A percentile compares a stretch with the other conserved stretches of the same genome.
Conservation (phyloP, 2,797 vertebrate genomes). For the Microctenopoma stevenorrisi region DNA sequence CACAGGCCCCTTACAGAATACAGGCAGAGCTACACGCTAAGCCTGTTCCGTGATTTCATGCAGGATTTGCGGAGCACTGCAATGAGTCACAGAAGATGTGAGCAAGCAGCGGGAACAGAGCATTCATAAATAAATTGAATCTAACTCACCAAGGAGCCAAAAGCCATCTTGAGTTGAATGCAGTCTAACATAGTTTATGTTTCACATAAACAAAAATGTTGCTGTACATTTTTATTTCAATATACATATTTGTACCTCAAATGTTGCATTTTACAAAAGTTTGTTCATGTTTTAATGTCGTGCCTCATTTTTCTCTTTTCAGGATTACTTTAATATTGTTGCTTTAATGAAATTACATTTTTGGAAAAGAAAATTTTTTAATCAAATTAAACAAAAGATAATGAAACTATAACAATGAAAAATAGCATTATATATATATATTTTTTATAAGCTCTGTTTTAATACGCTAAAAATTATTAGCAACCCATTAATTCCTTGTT, state of each 20-base stretch:
- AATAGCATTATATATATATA: no score
- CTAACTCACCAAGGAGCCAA: conserved; percentile 40
- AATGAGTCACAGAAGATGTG: conserved; percentile 70
- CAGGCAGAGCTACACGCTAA: conserved; percentile 48
- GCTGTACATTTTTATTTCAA: no score
- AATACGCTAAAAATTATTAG: no score
- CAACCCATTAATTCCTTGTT: no score
- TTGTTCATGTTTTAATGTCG: no score
- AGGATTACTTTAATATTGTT: neutral
- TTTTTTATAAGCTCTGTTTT: no score
- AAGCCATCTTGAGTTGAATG: conserved; percentile 31
- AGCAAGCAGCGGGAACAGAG: conserved; percentile 60
- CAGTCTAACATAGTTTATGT: neutral
- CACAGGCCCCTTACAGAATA: conserved; percentile 39
- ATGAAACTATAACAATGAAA: neutral
- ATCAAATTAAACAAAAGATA: neutral
- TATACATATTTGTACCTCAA: no score
- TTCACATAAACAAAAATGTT: neutral
- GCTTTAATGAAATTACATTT: no score
- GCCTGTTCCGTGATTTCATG: conserved; percentile 69
- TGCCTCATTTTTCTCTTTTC: neutral
- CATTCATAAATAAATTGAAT: conserved; percentile 66
- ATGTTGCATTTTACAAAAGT: no score
- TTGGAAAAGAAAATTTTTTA: neutral
- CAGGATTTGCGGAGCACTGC: conserved; percentile 63